phyloP scores from a whole-genome alignment of 2,797 vertebrate species.

The Champsocephalus gunnari region DNA sequence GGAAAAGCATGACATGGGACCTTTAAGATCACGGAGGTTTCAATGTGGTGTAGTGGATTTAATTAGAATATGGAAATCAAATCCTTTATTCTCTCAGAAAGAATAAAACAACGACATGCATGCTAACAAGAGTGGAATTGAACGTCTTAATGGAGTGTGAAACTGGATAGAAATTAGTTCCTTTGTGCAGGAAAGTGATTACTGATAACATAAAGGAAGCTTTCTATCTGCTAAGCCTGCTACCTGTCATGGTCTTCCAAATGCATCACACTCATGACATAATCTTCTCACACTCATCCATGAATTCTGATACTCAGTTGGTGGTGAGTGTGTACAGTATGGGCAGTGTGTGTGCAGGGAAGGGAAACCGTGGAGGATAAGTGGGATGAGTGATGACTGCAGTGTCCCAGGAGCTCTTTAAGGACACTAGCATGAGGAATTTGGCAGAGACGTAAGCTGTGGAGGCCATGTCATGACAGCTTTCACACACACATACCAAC shows the following conservation, averaged over 20 bases:
- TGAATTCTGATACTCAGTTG: constrained; percentile 51
- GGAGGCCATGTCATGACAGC: constrained; percentile 33
- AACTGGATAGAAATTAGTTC: background rate
- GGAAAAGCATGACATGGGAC: too few species aligned
- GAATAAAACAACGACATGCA: too few species aligned
- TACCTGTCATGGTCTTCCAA: constrained; percentile 34
- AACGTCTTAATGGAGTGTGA: background rate
- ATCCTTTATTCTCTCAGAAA: too few species aligned
- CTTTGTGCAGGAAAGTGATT: too few species aligned
- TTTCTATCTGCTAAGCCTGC: constrained; percentile 9
- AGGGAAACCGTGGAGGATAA: constrained; percentile 20
- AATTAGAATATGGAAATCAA: too few species aligned
- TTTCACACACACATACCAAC: constrained; percentile 2
- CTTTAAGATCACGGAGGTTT: too few species aligned
- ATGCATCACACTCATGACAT: constrained; percentile 45
- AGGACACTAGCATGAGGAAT: constrained; percentile 78
- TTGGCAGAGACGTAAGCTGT: constrained; percentile 49
- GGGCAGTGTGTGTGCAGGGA: constrained; percentile 17
- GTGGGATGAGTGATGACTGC: constrained; percentile 51
- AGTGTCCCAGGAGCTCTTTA: constrained; percentile 44
- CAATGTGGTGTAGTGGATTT: too few species aligned
- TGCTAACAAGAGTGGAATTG: too few species aligned
- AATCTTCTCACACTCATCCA: constrained; percentile 57
- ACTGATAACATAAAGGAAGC: background rate
- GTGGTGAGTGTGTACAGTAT: constrained; percentile 28